Conservation (phyloP, 2,888 invertebrate species). For the Lagria hirta region DNA sequence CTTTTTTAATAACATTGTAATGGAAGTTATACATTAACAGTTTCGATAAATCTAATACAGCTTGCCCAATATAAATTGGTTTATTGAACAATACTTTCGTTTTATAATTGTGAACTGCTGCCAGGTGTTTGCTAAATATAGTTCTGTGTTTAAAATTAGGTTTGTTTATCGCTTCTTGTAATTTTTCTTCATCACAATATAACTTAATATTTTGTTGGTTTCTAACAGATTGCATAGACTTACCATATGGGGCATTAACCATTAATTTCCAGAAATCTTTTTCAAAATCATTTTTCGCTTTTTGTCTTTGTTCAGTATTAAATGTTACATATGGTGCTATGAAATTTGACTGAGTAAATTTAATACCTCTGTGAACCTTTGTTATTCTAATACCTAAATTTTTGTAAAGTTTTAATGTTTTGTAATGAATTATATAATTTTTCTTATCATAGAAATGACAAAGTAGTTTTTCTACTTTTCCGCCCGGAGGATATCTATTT, state of each 20-base stretch:
- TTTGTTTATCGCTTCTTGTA: too few species aligned
- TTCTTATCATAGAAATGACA: slow-evolving; percentile 13
- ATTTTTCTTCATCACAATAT: too few species aligned
- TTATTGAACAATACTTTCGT: slow-evolving; percentile 4
- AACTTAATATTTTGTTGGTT: too few species aligned
- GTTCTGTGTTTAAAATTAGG: too few species aligned
- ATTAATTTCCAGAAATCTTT: too few species aligned
- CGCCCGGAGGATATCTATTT: too few species aligned
- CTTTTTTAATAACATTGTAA: slow-evolving; percentile 27
- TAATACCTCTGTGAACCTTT: too few species aligned
- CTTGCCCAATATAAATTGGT: slow-evolving; percentile 20
- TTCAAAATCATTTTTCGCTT: too few species aligned
- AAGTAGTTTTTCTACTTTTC: slow-evolving; percentile 21
- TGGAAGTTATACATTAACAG: slow-evolving; percentile 17
- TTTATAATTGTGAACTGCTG: too few species aligned
- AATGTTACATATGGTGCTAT: slow-evolving; percentile 26
- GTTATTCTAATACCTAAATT: slow-evolving; percentile 21
- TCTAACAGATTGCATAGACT: too few species aligned
- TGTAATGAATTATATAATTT: slow-evolving; percentile 17
- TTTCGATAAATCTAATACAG: slow-evolving; percentile 26
- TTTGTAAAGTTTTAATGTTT: slow-evolving; percentile 22
- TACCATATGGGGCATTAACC: too few species aligned
- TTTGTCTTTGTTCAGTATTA: slow-evolving; percentile 24
- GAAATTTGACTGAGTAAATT: slow-evolving; percentile 24
- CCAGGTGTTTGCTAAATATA: too few species aligned